Percentiles rank a stretch among this genome's conserved stretches.
Evolutionary conservation across 2,113 vertebrate genomes (phyloP).

Genomic region (Tragelaphus imberbis): DNA sequence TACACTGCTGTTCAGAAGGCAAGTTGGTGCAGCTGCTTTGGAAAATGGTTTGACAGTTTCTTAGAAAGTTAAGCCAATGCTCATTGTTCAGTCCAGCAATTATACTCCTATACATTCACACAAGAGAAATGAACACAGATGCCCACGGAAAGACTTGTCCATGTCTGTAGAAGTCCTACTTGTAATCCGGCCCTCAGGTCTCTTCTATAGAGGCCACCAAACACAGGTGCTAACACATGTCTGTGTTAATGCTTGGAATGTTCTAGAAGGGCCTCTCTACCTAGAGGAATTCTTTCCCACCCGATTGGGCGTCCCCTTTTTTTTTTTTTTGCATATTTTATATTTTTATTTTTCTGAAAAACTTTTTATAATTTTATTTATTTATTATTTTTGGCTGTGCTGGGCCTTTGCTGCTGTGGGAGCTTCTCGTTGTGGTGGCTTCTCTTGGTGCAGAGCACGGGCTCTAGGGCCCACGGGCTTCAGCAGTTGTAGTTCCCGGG

Average conservation of each 20-base stretch:
- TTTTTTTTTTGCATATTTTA: not conserved
- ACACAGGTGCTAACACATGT: not conserved
- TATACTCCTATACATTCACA: not conserved
- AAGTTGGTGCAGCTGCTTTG: not conserved
- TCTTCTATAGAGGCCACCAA: not conserved
- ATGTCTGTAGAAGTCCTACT: not conserved
- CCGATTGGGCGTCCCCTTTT: not conserved
- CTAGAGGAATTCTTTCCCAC: not conserved
- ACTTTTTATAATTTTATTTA: not conserved
- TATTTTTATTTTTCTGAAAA: not conserved
- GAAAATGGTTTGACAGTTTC: not conserved
- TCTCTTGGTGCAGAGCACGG: not conserved
- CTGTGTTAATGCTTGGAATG: not conserved
- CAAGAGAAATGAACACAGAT: not conserved
- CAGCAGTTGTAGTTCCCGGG: not conserved
- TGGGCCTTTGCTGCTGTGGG: not conserved
- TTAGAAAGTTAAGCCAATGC: not conserved
- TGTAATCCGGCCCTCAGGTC: not conserved
- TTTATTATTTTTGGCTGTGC: not conserved
- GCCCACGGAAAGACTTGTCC: not conserved
- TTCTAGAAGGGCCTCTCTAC: not conserved
- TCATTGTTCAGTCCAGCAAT: not conserved
- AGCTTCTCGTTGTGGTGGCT: not conserved
- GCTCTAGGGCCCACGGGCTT: not conserved
- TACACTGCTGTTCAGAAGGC: not conserved